Base-by-base conservation (phyloP, 53 echinoderm and acorn worm species). In the Henricia sp. region DNA sequence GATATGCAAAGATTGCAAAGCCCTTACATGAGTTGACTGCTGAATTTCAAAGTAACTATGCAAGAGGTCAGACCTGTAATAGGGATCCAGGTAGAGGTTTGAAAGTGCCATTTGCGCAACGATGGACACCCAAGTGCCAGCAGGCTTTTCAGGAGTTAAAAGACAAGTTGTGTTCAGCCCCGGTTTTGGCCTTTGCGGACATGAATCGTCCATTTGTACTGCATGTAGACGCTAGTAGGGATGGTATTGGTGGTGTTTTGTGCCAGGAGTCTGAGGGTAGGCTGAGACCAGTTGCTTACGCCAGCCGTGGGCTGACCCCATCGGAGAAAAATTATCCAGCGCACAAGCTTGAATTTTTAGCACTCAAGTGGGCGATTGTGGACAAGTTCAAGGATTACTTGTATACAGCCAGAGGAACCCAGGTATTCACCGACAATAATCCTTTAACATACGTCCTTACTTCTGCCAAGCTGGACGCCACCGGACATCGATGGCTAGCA, bases 141-240 rank as follows among this genome's bases (percentile, higher is more conserved):
- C 17, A 77, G 12, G 88, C 92, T 0, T 92, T 92, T 41, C 4
- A 82, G 5, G 5, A 52, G 12, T 52, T 88, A 16, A 85, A 85
- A 32, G 36, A 41, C 0, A 67, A 39, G 20, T 44, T 91, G n/a
- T 60, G 28, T 8, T 42, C 84, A 29, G 71, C 88, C 16, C 87
- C 91, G 24, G 88, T 91, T 4, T 58, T 91, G 75, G 70, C 67
- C 2, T 92, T 74, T 89, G 92, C 89, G 6, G 92, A 89, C 41
- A 11, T 83, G 9, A 20, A 23, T 2, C 42, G 59, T 33, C 90
- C 93, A 1, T 89, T 93, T 68, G 83, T 86, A 3, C 40, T 93
- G 13, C 89, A 89, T 14, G 36, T 83, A 20, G 93, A 93, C 77
- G 93, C 93, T 6, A 67, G 75, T 25, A 33, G 83, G 1, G 75